Conservation (phyloP, 2,888 invertebrate genomes). For the Agrotis puta region DNA sequence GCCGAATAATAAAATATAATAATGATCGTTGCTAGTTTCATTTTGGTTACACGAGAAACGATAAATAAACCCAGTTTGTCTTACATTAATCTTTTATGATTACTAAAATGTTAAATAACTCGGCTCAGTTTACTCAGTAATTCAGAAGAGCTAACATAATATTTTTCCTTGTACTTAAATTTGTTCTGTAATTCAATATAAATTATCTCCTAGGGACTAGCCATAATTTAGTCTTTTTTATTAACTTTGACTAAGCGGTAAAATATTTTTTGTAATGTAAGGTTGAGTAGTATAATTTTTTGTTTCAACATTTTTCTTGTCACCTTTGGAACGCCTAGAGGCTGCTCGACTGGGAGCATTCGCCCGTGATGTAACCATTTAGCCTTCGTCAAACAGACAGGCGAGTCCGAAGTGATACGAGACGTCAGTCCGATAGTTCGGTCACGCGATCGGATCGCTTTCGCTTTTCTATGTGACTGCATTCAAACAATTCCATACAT, state of each 20-base stretch:
- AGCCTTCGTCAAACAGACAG: too few relatives aligned
- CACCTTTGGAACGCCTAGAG: not conserved
- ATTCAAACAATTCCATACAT: too few relatives aligned
- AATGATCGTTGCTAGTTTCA: not conserved
- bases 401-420: too few relatives aligned
- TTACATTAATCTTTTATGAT: constrained; percentile 23
- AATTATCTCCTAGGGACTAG: constrained; percentile 37
- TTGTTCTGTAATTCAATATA: constrained; percentile 52
- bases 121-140: constrained; percentile 38
- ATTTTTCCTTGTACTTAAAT: constrained; percentile 45
- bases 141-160: constrained; percentile 45
- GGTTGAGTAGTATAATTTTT: constrained; percentile 15
- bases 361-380: too few relatives aligned
- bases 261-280: constrained; percentile 25
- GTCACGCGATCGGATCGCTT: too few relatives aligned
- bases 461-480: too few relatives aligned
- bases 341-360: not conserved
- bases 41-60: not conserved
- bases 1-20: not conserved
- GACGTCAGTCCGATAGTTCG: too few relatives aligned
- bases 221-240: constrained; percentile 42
- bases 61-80: constrained; percentile 1
- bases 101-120: constrained; percentile 31
- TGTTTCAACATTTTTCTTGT: not conserved
- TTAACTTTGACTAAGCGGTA: constrained; percentile 28